phyloP scores from a whole-genome alignment of 1,140 invertebrate species.

The Orius insidiosus region DNA sequence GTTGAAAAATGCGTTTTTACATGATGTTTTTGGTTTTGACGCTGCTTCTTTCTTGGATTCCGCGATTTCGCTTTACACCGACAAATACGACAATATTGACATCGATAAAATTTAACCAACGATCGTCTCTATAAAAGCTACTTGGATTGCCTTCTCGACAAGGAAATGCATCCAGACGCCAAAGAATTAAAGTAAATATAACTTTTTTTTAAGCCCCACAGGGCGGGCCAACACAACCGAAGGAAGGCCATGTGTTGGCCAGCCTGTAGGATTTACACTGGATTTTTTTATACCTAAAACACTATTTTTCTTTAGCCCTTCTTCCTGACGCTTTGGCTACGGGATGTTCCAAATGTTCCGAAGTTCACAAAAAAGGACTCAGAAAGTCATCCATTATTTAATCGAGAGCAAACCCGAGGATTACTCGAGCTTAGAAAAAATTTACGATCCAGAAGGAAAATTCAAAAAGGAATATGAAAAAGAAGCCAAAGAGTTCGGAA shows the following conservation, averaged over 20 bases:
- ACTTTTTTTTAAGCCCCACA: slow-evolving; percentile 9
- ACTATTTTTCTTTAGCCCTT: background rate
- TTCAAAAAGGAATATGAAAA: slow-evolving; percentile 35
- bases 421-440: slow-evolving; percentile 35
- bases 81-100: slow-evolving; percentile 53
- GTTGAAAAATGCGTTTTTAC: too few relatives aligned
- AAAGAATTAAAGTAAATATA: slow-evolving; percentile 43
- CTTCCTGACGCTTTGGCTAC: slow-evolving; percentile 41
- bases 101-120: slow-evolving; percentile 42
- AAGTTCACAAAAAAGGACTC: slow-evolving; percentile 33
- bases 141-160: slow-evolving; percentile 44
- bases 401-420: slow-evolving; percentile 35
- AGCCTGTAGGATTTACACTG: too few relatives aligned
- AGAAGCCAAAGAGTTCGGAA: too few relatives aligned
- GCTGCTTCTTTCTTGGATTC: background rate
- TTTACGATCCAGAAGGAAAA: slow-evolving; percentile 39
- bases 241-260: too few relatives aligned
- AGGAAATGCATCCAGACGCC: slow-evolving; percentile 49
- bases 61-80: slow-evolving; percentile 32
- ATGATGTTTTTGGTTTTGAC: too few relatives aligned
- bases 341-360: slow-evolving; percentile 41
- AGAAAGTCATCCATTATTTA: slow-evolving; percentile 34
- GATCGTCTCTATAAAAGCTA: slow-evolving; percentile 46
- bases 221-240: too few relatives aligned
- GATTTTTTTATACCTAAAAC: too few relatives aligned